phyloP scores from a whole-genome alignment of 2,797 vertebrate species.

The Petrocephalus schoutedeni region DNA sequence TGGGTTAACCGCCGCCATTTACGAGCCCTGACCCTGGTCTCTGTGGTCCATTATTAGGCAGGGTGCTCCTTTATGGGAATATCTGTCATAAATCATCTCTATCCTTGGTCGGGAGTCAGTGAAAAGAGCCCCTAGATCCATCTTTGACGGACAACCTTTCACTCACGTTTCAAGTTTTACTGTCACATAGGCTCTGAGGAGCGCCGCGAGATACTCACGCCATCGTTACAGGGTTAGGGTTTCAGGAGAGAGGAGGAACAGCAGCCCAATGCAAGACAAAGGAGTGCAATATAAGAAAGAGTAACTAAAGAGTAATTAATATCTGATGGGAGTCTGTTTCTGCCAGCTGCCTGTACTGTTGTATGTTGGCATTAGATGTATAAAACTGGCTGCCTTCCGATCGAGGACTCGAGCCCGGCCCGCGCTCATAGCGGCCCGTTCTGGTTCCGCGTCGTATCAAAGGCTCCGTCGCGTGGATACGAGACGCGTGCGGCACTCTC shows the following conservation, averaged over 20 bases:
- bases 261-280: background rate
- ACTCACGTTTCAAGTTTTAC: background rate
- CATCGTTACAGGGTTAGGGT: background rate
- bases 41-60: background rate
- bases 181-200: background rate
- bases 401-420: background rate
- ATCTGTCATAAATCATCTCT: background rate
- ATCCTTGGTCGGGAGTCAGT: background rate
- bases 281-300: background rate
- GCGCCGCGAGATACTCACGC: background rate
- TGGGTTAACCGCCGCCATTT: background rate
- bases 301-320: background rate
- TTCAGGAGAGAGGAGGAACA: background rate
- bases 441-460: conserved; percentile 23
- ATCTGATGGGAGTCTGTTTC: background rate
- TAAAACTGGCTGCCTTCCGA: background rate
- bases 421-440: background rate
- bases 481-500: conserved; percentile 20
- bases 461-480: conserved; percentile 38
- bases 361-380: background rate
- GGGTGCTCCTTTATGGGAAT: background rate
- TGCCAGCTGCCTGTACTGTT: background rate
- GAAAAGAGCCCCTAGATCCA: background rate
- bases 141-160: background rate
- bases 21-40: background rate